phyloP scores from a whole-genome alignment of 1,140 invertebrate genomes.

The Ostrea denselamellosa region DNA sequence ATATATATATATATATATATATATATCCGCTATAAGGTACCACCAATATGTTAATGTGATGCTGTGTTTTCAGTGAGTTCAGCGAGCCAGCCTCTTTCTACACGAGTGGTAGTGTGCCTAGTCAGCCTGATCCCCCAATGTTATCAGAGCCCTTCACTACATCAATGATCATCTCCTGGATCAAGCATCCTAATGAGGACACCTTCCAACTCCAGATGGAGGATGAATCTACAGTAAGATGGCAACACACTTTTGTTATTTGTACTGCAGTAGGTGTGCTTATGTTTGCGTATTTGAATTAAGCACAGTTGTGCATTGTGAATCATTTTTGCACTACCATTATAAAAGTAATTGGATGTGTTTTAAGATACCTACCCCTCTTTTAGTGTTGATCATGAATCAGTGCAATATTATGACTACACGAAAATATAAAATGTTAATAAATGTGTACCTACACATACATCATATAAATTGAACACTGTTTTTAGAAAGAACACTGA shows the following conservation, averaged over 20 bases:
- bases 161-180: conserved; percentile 86
- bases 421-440: no score
- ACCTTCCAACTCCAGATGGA: conserved; percentile 90
- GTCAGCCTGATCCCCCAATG: conserved; percentile 85
- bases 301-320: background rate
- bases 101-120: conserved; percentile 81
- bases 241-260: background rate
- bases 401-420: no score
- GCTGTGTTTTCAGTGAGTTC: conserved; percentile 81
- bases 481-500: no score
- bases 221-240: conserved; percentile 82
- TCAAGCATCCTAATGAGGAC: conserved; percentile 85
- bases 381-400: no score
- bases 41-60: background rate
- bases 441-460: no score
- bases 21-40: no score
- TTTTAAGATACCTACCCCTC: no score
- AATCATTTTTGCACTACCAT: no score
- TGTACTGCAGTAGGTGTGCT: background rate
- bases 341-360: no score
- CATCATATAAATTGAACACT: no score
- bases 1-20: no score
- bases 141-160: conserved; percentile 83
- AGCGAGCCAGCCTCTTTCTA: conserved; percentile 85
- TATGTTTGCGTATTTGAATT: background rate